phyloP scores from a whole-genome alignment of 2,888 invertebrate genomes.

The Machimus atricapillus region DNA sequence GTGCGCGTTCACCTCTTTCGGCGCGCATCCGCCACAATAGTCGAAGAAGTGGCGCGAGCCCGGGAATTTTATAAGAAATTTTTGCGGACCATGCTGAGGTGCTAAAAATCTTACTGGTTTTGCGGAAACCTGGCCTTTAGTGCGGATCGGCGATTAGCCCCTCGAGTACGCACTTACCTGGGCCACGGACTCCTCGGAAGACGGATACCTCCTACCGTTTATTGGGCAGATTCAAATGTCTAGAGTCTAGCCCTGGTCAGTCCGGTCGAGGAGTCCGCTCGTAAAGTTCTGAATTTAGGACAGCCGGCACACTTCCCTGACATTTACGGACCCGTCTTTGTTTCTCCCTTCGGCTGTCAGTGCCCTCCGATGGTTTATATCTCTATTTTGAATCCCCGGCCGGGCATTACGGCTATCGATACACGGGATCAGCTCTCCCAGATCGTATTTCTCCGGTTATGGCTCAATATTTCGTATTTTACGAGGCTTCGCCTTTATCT shows the following conservation, averaged over 20 bases:
- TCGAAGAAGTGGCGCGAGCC: background rate
- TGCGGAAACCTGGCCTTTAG: background rate
- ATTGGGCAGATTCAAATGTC: constrained; percentile 19
- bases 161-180: background rate
- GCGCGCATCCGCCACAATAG: background rate
- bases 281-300: constrained; percentile 45
- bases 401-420: constrained; percentile 42
- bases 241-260: constrained; percentile 39
- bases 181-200: background rate
- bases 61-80: background rate
- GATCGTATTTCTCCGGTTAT: constrained; percentile 45
- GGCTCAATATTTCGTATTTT: constrained; percentile 48
- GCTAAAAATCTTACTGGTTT: background rate
- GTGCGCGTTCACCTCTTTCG: background rate
- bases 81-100: background rate
- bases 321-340: constrained; percentile 40
- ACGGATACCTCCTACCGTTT: constrained; percentile 32
- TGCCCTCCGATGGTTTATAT: constrained; percentile 42
- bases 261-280: background rate
- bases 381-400: constrained; percentile 40
- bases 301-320: constrained; percentile 46
- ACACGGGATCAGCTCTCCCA: constrained; percentile 41
- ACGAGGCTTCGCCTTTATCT: constrained; percentile 32
- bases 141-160: background rate
- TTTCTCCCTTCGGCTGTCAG: constrained; percentile 34